Evolutionary conservation across 2,113 vertebrate genomes (phyloP), one percentile per base, ranked within the genome.

Genomic region (Cynopterus brachyotis): DNA sequence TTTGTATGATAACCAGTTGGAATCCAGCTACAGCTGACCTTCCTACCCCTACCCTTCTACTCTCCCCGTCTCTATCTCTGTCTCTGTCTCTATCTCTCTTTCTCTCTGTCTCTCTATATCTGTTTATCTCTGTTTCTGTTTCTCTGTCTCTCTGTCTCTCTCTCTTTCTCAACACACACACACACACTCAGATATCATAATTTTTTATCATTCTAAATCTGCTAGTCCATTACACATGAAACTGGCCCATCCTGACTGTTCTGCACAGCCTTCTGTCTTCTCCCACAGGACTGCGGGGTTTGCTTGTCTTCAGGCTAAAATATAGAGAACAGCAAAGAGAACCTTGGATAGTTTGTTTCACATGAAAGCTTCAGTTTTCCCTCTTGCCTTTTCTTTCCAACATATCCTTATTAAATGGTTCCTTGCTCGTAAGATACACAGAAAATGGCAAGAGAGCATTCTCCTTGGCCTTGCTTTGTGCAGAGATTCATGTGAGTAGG

Each of bases 141-240:
- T 42, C 15, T 50, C 47, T 50, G 13, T 50, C 60, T 40, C 37
- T 35, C 19, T 45, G 5, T 35, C 57, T 30, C 53, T 8, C n/a
- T 22, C 66, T 50, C 5, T 16, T 6, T 1, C 24, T 11, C 15
- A 11, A 42, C 53, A 64, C 30, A 42, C 5, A 59, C n/a, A 35
- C 22, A 53, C 11, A 37, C 22, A 62, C 17, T 72, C 66, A 24
- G 26, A 89, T 15, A 83, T 19, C 3, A 50, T 8, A 50, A 50
- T 8, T 91, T 92, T 96, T 97, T 83, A 88, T 92, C 28, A 94
- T 95, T 75, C 82, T 96, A 88, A 93, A 97, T 93, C 88, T 97
- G 91, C 82, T 97, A 97, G 70, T 92, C 94, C 86, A 75, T 79
- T 10, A 67, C 57, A 94, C 59, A 24, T 96, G 79, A 97, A 83